phyloP scores from a whole-genome alignment of 1,140 invertebrate species.

The Eupeodes corollae region DNA sequence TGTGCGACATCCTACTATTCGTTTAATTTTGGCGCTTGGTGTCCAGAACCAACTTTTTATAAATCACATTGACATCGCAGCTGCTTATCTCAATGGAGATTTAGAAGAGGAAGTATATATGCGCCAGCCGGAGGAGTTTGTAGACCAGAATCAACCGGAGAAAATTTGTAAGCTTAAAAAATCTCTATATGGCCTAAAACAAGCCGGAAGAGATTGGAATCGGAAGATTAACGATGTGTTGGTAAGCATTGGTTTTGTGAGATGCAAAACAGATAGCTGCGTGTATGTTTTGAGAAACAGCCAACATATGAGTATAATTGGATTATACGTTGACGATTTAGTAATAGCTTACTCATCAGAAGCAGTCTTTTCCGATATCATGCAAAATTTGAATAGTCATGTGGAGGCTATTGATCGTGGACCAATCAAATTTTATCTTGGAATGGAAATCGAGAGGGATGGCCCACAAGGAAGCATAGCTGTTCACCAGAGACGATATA shows the following conservation, averaged over 20 bases:
- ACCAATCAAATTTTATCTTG: too few relatives aligned
- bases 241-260: conserved; percentile 7
- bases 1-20: conserved; percentile 25
- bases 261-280: conserved; percentile 11
- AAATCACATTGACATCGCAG: too few relatives aligned
- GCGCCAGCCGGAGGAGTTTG: conserved; percentile 28
- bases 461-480: too few relatives aligned
- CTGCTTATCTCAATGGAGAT: conserved; percentile 36
- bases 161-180: conserved; percentile 21
- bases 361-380: neutral
- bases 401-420: conserved; percentile 2
- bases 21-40: conserved; percentile 31
- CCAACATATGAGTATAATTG: neutral
- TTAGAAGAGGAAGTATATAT: too few relatives aligned
- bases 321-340: conserved; percentile 9
- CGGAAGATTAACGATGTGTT: conserved; percentile 12
- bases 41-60: conserved; percentile 20
- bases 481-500: too few relatives aligned
- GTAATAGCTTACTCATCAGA: conserved; percentile 1
- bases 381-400: neutral
- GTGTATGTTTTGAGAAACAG: neutral
- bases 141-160: conserved; percentile 9
- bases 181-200: conserved; percentile 31
- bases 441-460: too few relatives aligned
- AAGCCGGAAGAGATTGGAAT: conserved; percentile 26